Evolutionary conservation across 2,113 vertebrate genomes (phyloP).

Genomic region (Bungarus multicinctus): DNA sequence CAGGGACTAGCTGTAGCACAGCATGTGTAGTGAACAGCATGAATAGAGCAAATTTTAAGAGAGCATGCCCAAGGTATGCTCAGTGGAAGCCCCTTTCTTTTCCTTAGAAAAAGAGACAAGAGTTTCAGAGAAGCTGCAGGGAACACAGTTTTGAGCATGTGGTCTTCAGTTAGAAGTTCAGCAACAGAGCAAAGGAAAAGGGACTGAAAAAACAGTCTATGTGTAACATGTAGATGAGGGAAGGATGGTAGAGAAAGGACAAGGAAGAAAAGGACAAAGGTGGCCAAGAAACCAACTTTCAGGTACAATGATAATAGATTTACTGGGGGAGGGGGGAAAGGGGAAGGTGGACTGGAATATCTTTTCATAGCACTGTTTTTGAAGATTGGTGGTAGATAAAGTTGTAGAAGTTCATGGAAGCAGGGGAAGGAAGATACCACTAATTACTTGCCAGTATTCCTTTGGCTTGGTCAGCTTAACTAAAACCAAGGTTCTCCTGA

Average conservation of each 20-base stretch:
- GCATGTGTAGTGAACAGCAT: neutral
- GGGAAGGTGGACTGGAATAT: neutral
- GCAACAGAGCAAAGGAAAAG: neutral
- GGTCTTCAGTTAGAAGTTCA: neutral
- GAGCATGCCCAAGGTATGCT: neutral
- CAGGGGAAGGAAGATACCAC: neutral
- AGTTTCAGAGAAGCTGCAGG: neutral
- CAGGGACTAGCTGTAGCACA: neutral
- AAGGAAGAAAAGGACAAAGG: neutral
- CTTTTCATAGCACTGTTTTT: neutral
- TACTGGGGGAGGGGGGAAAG: neutral
- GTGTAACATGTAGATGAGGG: neutral
- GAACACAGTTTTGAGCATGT: neutral
- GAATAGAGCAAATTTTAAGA: neutral
- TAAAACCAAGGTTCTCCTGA: neutral
- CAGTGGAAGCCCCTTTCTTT: neutral
- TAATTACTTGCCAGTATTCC: neutral
- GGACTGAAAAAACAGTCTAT: neutral
- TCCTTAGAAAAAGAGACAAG: neutral
- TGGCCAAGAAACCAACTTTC: neutral
- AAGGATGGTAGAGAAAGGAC: neutral
- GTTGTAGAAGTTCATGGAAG: neutral
- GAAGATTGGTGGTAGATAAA: neutral
- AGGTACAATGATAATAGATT: neutral
- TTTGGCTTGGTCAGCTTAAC: neutral